Base-by-base conservation (phyloP, 2,888 invertebrate species). In the Hydrotaea cyrtoneurina region DNA sequence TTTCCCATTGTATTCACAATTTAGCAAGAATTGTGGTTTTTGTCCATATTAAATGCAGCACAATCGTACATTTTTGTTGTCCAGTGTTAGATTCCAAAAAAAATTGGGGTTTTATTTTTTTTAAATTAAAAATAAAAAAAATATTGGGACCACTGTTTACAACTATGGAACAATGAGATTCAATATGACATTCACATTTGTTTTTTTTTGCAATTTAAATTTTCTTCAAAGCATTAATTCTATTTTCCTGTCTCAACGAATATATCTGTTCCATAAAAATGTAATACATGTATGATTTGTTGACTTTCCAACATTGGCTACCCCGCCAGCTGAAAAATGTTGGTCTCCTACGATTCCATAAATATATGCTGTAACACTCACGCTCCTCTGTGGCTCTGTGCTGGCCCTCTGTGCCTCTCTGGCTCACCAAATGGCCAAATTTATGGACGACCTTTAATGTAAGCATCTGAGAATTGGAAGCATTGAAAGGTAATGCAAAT, bases 361-460 rank as follows among this genome's bases (percentile, higher is more conserved):
- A 55, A 55, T 55, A 55, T 21, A 55, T 19, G 53, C 50, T n/a
- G 2, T 2, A 50, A 50, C 5, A 50, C 50, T 50, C n/a, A 15
- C 50, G n/a, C 50, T 50, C n/a, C 55, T 10, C 55, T 17, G 17
- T 53, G 17, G 55, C 55, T 5, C 1, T 21, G 13, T 10, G 5
- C n/a, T n/a, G 5, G 2, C 19, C 8, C 50, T 21, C 21, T 21
- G 4, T 57, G 55, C 8, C 39, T 31, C 17, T 8, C 53, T n/a
- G 19, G 8, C 31, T 53, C 62, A n/a, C 62, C n/a, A 4, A 15
- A 0, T 31, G 62, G 3, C 17, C 4, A 64, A 36, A 36, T 64
- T 36, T 64, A 64, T 64, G 64, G 17, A 64, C 36, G 64, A 64
- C 64, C 31, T 36, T 36, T 36, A 64, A 64, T 64, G 36, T 64